phyloP scores from a whole-genome alignment of 2,797 vertebrate species.

The Coregonus suidteri region DNA sequence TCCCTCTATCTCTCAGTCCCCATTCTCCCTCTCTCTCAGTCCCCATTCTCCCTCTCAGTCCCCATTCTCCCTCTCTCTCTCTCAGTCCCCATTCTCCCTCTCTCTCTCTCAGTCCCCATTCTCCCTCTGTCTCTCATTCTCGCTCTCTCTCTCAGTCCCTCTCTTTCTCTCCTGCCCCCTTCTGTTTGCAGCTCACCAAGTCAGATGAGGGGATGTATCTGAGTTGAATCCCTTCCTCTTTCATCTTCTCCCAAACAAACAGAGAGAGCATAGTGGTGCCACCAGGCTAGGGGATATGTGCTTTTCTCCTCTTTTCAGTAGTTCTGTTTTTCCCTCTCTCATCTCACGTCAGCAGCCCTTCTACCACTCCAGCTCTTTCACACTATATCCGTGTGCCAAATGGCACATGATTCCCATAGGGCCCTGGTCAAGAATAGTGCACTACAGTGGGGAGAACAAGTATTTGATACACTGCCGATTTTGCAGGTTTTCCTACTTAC shows the following conservation, averaged over 20 bases:
- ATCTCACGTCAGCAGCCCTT: neutral
- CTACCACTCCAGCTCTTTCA: neutral
- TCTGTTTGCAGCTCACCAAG: conserved; percentile 37
- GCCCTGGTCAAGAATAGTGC: neutral
- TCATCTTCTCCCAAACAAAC: conserved; percentile 45
- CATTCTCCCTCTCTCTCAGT: conserved; percentile 10
- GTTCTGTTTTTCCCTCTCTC: conserved; percentile 11
- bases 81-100: neutral
- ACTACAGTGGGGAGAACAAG: too few species aligned
- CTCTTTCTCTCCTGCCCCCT: conserved; percentile 25
- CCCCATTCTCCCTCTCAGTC: neutral
- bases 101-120: conserved; percentile 8
- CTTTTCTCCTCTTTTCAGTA: conserved; percentile 28
- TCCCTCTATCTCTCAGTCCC: conserved; percentile 24
- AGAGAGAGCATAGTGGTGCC: conserved; percentile 9
- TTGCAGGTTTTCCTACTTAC: too few species aligned
- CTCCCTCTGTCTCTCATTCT: neutral
- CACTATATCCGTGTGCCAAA: neutral
- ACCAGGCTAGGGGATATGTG: conserved; percentile 24
- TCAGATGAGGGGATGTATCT: conserved; percentile 27
- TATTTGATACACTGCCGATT: too few species aligned
- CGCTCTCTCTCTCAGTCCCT: conserved; percentile 7
- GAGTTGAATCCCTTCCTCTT: conserved; percentile 46
- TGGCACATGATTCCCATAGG: neutral
- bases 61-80: neutral